Conservation (phyloP, 2,888 invertebrate genomes). For the Chymomyza procnemis region DNA sequence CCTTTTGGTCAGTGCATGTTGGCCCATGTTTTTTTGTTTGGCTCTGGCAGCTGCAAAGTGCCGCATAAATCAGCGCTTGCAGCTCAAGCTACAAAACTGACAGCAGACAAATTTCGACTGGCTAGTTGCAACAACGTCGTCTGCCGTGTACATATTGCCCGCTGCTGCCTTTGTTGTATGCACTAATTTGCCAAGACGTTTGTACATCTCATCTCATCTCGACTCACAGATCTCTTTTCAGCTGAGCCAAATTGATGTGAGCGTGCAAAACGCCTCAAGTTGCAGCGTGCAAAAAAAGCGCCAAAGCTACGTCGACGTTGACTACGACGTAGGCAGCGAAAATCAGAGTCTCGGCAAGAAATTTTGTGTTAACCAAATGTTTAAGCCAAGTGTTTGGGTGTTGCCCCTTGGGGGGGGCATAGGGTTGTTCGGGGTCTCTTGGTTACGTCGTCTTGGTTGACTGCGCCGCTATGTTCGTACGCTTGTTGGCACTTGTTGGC, state of each 20-base stretch:
- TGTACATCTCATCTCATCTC: constrained; percentile 53
- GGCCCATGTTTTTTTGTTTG: constrained; percentile 31
- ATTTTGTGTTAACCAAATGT: constrained; percentile 71
- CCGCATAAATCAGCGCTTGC: constrained; percentile 60
- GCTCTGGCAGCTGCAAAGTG: constrained; percentile 55
- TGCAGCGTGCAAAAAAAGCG: constrained; percentile 33
- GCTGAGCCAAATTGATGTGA: constrained; percentile 69
- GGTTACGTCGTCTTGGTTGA: constrained; percentile 16
- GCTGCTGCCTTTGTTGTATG: constrained; percentile 56
- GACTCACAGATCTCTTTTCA: constrained; percentile 40
- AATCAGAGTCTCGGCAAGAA: constrained; percentile 36
- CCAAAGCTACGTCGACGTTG: neutral
- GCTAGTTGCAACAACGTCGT: constrained; percentile 35
- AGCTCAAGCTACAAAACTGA: constrained; percentile 63
- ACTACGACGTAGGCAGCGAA: neutral
- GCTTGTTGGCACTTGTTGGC: constrained; percentile 48
- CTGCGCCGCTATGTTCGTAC: constrained; percentile 26
- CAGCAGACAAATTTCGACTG: constrained; percentile 68
- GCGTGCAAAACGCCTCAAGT: constrained; percentile 43
- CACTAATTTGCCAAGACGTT: constrained; percentile 73
- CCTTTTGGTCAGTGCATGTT: neutral
- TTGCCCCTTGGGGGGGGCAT: constrained; percentile 47
- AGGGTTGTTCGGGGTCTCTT: constrained; percentile 14
- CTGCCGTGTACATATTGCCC: neutral
- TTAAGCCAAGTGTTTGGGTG: constrained; percentile 69